These are phyloP conservation scores for Eristalis arbustorum DNA, from an alignment of 2,888 invertebrate genomes.

Conservation along the genomic window DNA sequence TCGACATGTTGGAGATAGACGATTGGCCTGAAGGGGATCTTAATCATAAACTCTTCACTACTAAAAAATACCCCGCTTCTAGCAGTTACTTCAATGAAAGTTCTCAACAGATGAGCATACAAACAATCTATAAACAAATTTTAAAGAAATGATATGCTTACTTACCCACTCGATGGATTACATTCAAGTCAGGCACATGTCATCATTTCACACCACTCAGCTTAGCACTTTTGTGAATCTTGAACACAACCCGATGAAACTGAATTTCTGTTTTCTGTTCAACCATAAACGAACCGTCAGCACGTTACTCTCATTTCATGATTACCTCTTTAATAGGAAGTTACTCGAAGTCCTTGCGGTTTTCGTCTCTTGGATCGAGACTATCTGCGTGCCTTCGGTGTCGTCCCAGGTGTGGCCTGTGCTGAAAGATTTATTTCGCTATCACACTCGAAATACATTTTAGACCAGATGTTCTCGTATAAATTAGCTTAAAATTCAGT, in stretches of 20 bases:
- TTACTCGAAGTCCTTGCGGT: not conserved
- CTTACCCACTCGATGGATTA: not conserved
- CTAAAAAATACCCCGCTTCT: not conserved
- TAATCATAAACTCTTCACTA: too few relatives aligned
- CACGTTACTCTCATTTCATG: too few relatives aligned
- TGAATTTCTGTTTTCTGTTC: not conserved
- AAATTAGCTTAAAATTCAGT: conserved; percentile 58
- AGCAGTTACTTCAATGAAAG: not conserved
- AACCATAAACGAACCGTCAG: not conserved
- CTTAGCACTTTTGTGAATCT: not conserved
- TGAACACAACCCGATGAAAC: not conserved
- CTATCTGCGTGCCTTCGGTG: not conserved
- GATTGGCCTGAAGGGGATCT: too few relatives aligned
- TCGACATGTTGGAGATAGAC: too few relatives aligned
- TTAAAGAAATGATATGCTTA: not conserved
- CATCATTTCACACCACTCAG: not conserved
- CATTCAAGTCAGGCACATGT: not conserved
- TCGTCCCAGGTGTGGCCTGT: not conserved
- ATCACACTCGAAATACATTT: conserved; percentile 45
- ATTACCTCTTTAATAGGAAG: too few relatives aligned
- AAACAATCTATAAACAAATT: not conserved
- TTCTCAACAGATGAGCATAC: not conserved
- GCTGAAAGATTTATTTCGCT: conserved; percentile 61
- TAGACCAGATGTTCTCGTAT: conserved; percentile 29
- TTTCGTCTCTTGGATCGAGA: not conserved